Percentiles rank a stretch among this genome's conserved stretches.
Conservation (phyloP, 2,888 invertebrate species). For the Lampropteryx suffumata region DNA sequence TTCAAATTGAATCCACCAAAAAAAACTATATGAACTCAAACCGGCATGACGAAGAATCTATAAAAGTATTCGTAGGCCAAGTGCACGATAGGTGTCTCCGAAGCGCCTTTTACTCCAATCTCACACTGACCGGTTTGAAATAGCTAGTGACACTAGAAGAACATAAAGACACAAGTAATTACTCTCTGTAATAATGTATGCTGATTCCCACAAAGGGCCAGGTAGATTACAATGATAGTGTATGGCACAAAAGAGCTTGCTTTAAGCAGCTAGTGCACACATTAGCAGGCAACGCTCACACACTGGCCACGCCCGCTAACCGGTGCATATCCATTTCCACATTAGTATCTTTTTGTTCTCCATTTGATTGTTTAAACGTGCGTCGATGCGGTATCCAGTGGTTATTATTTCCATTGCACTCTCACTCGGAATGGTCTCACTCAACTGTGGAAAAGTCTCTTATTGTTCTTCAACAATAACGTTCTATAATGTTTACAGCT, state of each 20-base stretch:
- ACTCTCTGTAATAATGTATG: neutral
- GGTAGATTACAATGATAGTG: neutral
- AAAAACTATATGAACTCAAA: too few species aligned
- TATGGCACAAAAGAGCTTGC: neutral
- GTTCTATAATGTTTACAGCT: constrained; percentile 77
- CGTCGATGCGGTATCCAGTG: constrained; percentile 79
- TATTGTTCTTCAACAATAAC: constrained; percentile 81
- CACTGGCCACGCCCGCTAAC: constrained; percentile 37
- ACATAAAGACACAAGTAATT: too few species aligned
- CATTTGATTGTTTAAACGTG: constrained; percentile 81
- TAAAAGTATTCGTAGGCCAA: too few species aligned
- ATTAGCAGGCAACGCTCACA: constrained; percentile 32
- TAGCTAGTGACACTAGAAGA: too few species aligned
- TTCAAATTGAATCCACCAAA: too few species aligned
- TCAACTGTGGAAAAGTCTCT: constrained; percentile 80
- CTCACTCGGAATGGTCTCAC: constrained; percentile 78
- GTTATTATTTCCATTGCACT: constrained; percentile 74
- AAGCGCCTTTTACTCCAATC: too few species aligned
- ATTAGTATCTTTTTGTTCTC: constrained; percentile 80
- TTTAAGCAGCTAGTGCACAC: neutral
- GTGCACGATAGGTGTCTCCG: too few species aligned
- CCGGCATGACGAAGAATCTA: too few species aligned
- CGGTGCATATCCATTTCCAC: constrained; percentile 77
- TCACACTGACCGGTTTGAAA: too few species aligned
- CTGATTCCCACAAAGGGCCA: neutral